phyloP scores from a whole-genome alignment of 2,888 invertebrate species.

The Chloroclysta siterata region DNA sequence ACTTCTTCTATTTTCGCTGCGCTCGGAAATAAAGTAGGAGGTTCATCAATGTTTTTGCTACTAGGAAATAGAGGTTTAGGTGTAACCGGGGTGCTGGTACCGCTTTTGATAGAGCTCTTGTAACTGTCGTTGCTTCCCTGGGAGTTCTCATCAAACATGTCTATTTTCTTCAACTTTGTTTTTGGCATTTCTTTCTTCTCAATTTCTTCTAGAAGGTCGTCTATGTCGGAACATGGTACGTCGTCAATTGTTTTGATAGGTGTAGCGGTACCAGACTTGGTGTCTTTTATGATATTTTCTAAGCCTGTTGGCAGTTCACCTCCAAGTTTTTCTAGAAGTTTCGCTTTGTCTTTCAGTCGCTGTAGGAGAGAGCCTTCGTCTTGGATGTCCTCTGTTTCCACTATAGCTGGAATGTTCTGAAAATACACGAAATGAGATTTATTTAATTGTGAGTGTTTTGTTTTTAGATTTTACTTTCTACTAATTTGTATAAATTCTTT shows the following conservation, averaged over 20 bases:
- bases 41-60: conserved; percentile 52
- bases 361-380: conserved; percentile 69
- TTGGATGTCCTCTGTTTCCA: conserved; percentile 65
- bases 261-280: conserved; percentile 53
- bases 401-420: conserved; percentile 49
- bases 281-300: conserved; percentile 74
- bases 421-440: conserved; percentile 7
- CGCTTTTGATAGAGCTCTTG: conserved; percentile 56
- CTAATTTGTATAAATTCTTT: no score
- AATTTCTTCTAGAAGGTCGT: conserved; percentile 73
- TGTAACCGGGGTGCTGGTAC: conserved; percentile 51
- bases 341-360: conserved; percentile 79
- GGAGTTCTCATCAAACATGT: conserved; percentile 51
- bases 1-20: conserved; percentile 50
- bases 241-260: conserved; percentile 53
- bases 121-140: conserved; percentile 51
- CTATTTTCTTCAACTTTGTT: conserved; percentile 56
- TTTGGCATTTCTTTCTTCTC: conserved; percentile 75
- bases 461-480: no score
- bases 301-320: conserved; percentile 81
- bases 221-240: conserved; percentile 53
- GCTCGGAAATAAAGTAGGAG: conserved; percentile 53
- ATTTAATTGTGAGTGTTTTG: neutral
- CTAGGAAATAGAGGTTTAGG: conserved; percentile 62
- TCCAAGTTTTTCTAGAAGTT: conserved; percentile 80